A percentile compares a stretch with the other conserved stretches of the same genome.
Evolutionary conservation across 2,113 vertebrate genomes (phyloP).

Genomic region (Sclerurus mexicanus): DNA sequence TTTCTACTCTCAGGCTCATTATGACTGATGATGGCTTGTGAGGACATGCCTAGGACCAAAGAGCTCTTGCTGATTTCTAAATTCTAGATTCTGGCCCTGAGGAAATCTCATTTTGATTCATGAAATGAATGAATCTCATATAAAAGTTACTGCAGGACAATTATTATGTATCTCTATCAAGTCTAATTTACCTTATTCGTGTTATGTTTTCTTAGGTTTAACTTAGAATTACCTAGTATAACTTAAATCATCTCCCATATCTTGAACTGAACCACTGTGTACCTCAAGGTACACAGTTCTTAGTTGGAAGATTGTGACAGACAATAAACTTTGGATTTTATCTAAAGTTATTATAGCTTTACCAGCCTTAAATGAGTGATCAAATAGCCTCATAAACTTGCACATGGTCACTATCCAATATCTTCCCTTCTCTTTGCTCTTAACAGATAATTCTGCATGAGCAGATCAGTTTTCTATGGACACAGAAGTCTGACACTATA

Average conservation of each 20-base stretch:
- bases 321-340: background rate
- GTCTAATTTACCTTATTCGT: background rate
- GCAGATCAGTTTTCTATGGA: background rate
- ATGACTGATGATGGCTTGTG: background rate
- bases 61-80: background rate
- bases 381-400: background rate
- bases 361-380: background rate
- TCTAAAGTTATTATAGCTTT: background rate
- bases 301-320: background rate
- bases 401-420: background rate
- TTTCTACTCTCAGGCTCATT: background rate
- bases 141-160: fast-evolving
- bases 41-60: background rate
- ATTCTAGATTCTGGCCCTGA: background rate
- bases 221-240: background rate
- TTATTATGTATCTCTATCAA: background rate
- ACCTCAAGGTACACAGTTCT: background rate
- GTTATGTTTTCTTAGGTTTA: background rate
- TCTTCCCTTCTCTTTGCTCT: background rate
- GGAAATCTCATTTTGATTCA: background rate
- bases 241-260: background rate
- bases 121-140: background rate
- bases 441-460: background rate
- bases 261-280: background rate
- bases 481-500: background rate